Base-by-base conservation (phyloP, 2,888 invertebrate genomes). In the Meghimatium bilineatum region DNA sequence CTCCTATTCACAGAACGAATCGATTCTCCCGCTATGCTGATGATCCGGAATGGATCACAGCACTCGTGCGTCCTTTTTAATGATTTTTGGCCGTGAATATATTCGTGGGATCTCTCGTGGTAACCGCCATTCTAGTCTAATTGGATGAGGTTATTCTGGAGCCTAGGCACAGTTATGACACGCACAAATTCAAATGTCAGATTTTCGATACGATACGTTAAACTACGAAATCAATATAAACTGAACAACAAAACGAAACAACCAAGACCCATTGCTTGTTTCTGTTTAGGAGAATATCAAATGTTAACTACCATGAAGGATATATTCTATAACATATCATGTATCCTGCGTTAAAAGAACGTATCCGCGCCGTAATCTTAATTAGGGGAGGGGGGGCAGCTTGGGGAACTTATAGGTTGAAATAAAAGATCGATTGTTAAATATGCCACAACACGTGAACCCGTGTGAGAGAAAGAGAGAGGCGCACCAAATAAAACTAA, bases 21-120 rank as follows among this genome's bases (percentile, higher is more conserved):
- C 77, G 60, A 63, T 77, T 56, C 44, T 3, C 29, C 36, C 26
- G 12, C 67, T 32, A 32, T 44, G 44, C 44, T 44, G 76, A 20
- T 56, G 32, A 44, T 17, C 49, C 14, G 29, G 32, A 36, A 69
- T 6, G 52, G 1, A 49, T 26, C 34, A 56, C 80, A 20, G n/a
- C 34, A 49, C 71, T 34, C 56, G 29, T 36, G 29, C 69, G 44
- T 12, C 44, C 34, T 32, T 44, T 26, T 66, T 79, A 79, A 79
- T 67, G 79, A 79, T 79, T 79, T 79, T 79, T 49, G 63, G 44
- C 44, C 32, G 32, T n/a, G 20, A 23, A 34, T n/a, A 26, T 23
- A 14, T 56, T n/a, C n/a, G n/a, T 63, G 12, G 6, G 66, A 26
- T 60, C 66, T 78, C 66, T 34, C n/a, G 36, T 6, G 63, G 44